Base-by-base conservation (phyloP, 2,888 invertebrate genomes). In the Agrilus biguttatus region DNA sequence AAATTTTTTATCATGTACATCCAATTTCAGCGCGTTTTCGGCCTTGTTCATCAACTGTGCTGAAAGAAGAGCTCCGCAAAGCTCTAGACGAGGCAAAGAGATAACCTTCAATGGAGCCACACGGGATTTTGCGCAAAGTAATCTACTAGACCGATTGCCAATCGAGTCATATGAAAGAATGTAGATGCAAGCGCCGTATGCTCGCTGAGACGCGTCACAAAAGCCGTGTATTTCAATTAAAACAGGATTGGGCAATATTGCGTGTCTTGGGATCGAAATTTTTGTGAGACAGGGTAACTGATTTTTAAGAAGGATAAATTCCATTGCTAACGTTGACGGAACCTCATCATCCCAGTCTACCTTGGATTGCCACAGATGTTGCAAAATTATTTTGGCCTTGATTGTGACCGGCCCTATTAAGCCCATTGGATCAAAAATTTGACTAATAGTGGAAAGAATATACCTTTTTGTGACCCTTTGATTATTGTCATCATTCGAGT, bases 311-410 rank as follows among this genome's bases (percentile, higher is more conserved):
- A 33, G 21, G 5, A 35, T 42, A 38, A 36, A 45, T 12, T 37
- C 21, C 4, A n/a, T 19, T 33, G 21, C 1, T 1, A 45, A 28
- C 1, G 17, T 35, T n/a, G 19, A 28, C 8, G 45, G 35, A 37
- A 42, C n/a, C 8, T 17, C 17, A 23, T 42, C 41, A 41, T 45
- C 45, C 45, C 45, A 45, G 36, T 40, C 23, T n/a, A n/a, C n/a
- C n/a, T n/a, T n/a, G n/a, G n/a, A n/a, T n/a, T n/a, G n/a, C n/a
- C n/a, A n/a, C n/a, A 42, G 17, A 6, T 34, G 13, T 35, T 45
- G 42, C 35, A 45, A 35, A n/a, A 45, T 34, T 8, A 42, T 37
- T 63, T 65, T 54, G 61, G 62, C 45, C 12, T 12, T 41, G 14
- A 38, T 35, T 12, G 37, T 37, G 2, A 34, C 14, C 21, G 43